These are phyloP conservation scores for Andricus quercusramuli DNA, from an alignment of 2,888 invertebrate genomes.

Conservation along the genomic window DNA sequence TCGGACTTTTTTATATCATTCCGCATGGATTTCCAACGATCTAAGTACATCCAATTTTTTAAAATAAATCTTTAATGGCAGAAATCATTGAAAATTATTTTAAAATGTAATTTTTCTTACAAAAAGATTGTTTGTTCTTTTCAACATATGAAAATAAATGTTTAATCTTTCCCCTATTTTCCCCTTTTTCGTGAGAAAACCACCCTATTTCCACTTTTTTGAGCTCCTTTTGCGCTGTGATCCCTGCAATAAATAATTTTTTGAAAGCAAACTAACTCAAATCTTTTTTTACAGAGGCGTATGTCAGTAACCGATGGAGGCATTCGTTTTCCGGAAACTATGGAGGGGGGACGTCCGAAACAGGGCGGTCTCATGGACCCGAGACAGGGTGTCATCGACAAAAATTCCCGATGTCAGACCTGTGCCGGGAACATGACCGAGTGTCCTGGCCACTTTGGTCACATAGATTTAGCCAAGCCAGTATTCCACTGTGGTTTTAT, in stretches of 20 bases:
- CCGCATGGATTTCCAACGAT: no score
- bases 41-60: no score
- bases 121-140: no score
- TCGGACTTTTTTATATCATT: no score
- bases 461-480: conserved; percentile 98
- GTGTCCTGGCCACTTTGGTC: conserved; percentile 99
- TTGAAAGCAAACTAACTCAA: neutral
- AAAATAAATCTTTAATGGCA: no score
- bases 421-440: conserved; percentile 99
- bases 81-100: no score
- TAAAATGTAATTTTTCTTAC: no score
- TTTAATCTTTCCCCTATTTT: no score
- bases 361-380: conserved; percentile 99
- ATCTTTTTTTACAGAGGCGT: conserved; percentile 86
- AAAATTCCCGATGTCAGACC: conserved; percentile 95
- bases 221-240: no score
- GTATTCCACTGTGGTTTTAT: conserved; percentile 99
- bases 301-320: conserved; percentile 99
- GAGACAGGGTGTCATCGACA: conserved; percentile 97
- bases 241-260: neutral
- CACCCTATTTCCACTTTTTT: no score
- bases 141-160: no score
- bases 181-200: no score
- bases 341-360: conserved; percentile 99
- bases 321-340: conserved; percentile 97